Percentiles rank a stretch among this genome's conserved stretches.
Evolutionary conservation across 2,113 vertebrate genomes (phyloP).

Genomic region (Suricata suricatta): DNA sequence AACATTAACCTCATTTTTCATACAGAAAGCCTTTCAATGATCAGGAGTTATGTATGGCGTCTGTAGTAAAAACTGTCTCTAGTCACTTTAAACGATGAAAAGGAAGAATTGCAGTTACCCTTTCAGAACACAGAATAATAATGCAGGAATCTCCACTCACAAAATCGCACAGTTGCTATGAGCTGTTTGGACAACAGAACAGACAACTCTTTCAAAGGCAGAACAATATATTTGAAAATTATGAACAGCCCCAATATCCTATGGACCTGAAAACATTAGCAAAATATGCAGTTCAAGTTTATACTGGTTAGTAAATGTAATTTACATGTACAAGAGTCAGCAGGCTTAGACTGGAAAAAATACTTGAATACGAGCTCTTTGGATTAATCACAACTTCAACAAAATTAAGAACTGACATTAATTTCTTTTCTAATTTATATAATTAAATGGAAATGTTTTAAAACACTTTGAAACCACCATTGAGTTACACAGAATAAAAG

Average conservation of each 20-base stretch:
- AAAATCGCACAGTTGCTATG: not conserved
- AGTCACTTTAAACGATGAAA: conserved; percentile 59
- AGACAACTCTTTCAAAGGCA: not conserved
- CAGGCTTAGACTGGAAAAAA: not conserved
- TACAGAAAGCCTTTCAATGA: not conserved
- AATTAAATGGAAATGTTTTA: not conserved
- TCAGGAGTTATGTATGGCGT: not conserved
- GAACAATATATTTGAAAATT: not conserved
- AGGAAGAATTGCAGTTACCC: conserved; percentile 42
- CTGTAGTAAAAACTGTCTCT: not conserved
- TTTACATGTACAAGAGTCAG: not conserved
- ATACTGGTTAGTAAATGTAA: not conserved
- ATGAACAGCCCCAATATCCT: not conserved
- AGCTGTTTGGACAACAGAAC: not conserved
- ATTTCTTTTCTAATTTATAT: not conserved
- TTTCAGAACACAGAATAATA: not conserved
- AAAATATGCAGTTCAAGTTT: not conserved
- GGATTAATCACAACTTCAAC: not conserved
- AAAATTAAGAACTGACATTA: not conserved
- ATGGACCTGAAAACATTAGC: not conserved
- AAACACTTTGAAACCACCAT: not conserved
- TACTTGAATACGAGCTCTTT: not conserved
- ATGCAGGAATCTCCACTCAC: not conserved
- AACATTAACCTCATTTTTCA: conserved; percentile 33
- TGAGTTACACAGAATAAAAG: not conserved